These are phyloP conservation scores for Dyspetes luteomarginatus DNA, from an alignment of 2,888 invertebrate genomes.

Conservation along the genomic window DNA sequence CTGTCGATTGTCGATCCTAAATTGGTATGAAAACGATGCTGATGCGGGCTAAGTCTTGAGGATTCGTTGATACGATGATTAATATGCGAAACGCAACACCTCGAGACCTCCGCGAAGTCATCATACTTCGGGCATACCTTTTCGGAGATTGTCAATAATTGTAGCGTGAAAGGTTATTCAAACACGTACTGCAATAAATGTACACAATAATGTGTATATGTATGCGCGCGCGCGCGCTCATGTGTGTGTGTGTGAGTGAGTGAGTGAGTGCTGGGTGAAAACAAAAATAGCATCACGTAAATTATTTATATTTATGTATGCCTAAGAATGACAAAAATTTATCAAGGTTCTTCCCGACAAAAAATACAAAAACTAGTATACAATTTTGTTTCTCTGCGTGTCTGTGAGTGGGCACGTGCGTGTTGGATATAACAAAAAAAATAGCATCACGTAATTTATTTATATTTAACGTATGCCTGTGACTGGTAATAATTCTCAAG, in stretches of 20 bases:
- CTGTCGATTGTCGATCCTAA: conserved; percentile 50
- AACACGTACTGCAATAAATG: conserved; percentile 3
- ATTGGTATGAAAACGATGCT: conserved; percentile 50
- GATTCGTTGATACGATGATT: conserved; percentile 43
- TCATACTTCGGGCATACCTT: background rate
- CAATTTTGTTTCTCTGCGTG: conserved; percentile 1
- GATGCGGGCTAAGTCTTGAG: background rate
- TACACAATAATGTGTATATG: conserved; percentile 6
- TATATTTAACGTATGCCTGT: background rate
- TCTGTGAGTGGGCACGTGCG: background rate
- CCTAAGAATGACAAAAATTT: background rate
- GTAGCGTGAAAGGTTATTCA: background rate
- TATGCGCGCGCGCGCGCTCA: too few relatives aligned
- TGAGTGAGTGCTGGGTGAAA: background rate
- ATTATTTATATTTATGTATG: background rate
- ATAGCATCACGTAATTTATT: conserved; percentile 2
- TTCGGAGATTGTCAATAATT: conserved; percentile 20
- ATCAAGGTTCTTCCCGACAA: conserved; percentile 37
- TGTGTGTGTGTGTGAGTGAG: background rate
- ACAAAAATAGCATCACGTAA: background rate
- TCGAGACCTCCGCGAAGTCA: conserved; percentile 41
- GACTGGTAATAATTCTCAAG: conserved; percentile 12
- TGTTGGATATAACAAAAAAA: background rate
- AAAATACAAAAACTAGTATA: conserved; percentile 62
- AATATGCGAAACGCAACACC: conserved; percentile 39